Percentiles rank a stretch among this genome's conserved stretches.
These are phyloP conservation scores for Ormia ochracea DNA, from an alignment of 2,888 invertebrate genomes.

Conservation along the genomic window DNA sequence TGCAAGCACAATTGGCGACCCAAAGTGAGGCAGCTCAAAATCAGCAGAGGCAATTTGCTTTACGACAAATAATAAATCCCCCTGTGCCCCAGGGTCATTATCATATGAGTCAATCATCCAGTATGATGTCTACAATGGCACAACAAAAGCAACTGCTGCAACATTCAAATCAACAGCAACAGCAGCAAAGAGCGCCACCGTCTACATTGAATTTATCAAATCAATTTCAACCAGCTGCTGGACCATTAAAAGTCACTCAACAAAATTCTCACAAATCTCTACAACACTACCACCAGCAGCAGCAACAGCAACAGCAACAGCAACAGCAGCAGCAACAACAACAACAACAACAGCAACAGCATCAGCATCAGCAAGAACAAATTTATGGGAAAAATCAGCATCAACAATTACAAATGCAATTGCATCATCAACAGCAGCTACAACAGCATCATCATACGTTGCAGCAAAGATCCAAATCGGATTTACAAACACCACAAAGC, in stretches of 20 bases:
- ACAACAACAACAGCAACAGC: constrained; percentile 74
- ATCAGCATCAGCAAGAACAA: constrained; percentile 73
- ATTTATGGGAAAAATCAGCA: constrained; percentile 76
- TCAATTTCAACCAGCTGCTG: constrained; percentile 75
- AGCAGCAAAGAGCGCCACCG: constrained; percentile 73
- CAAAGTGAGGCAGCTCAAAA: constrained; percentile 82
- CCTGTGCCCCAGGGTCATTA: constrained; percentile 78
- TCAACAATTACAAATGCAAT: constrained; percentile 76
- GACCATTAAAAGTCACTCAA: constrained; percentile 73
- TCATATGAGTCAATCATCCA: constrained; percentile 75
- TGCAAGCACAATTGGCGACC: constrained; percentile 81
- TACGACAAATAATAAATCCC: constrained; percentile 80
- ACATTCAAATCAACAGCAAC: constrained; percentile 64
- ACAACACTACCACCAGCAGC: constrained; percentile 67
- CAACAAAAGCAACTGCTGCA: constrained; percentile 65
- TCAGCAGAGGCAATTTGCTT: constrained; percentile 82
- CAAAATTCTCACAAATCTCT: constrained; percentile 65
- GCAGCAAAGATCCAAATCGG: constrained; percentile 70
- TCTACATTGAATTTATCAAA: constrained; percentile 74
- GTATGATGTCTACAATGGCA: constrained; percentile 72
- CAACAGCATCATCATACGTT: constrained; percentile 69
- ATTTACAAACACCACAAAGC: constrained; percentile 72
- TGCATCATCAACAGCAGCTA: constrained; percentile 75
- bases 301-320: constrained; percentile 66
- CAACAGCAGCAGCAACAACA: constrained; percentile 74